Evolutionary conservation across 2,797 vertebrate species (phyloP).

Genomic region (Enteromius treurensis): DNA sequence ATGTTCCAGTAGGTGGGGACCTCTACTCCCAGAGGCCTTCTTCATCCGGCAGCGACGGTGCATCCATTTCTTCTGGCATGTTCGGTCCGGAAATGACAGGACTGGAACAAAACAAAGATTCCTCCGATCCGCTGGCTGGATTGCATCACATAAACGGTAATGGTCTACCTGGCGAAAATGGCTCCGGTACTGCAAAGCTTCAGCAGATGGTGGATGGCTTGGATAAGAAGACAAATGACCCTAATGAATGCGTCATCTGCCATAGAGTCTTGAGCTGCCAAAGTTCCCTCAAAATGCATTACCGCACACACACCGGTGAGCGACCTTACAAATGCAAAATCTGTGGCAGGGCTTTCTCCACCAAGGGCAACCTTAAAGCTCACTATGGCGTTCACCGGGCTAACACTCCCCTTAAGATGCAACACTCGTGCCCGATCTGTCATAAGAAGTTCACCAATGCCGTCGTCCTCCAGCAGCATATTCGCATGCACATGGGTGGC

Average conservation of each 20-base stretch:
- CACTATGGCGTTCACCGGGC: slow-evolving; percentile 94
- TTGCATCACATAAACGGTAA: slow-evolving; percentile 77
- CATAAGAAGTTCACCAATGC: slow-evolving; percentile 99
- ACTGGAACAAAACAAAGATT: slow-evolving; percentile 78
- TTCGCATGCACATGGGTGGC: slow-evolving; percentile 98
- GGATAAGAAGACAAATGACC: slow-evolving; percentile 88
- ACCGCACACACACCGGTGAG: slow-evolving; percentile 97
- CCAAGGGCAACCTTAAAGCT: slow-evolving; percentile 97
- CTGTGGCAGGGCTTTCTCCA: slow-evolving; percentile 95
- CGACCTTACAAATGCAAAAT: slow-evolving; percentile 96
- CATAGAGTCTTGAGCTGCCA: slow-evolving; percentile 96
- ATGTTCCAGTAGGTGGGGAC: slow-evolving; percentile 72
- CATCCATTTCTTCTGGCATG: slow-evolving; percentile 76
- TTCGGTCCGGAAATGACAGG: slow-evolving; percentile 77
- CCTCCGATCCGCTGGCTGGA: slow-evolving; percentile 72
- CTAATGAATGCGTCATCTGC: slow-evolving; percentile 94
- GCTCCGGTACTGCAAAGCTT: slow-evolving; percentile 92
- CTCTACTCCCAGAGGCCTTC: slow-evolving; percentile 84
- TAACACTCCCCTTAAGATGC: slow-evolving; percentile 89
- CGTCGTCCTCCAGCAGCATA: slow-evolving; percentile 95
- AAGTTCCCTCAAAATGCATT: slow-evolving; percentile 98
- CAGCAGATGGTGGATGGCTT: slow-evolving; percentile 97
- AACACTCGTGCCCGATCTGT: slow-evolving; percentile 97
- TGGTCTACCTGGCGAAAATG: slow-evolving; percentile 75
- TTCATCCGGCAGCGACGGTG: slow-evolving; percentile 84